Evolutionary conservation across 2,888 invertebrate genomes (phyloP).

Genomic region (Mythimna loreyi): DNA sequence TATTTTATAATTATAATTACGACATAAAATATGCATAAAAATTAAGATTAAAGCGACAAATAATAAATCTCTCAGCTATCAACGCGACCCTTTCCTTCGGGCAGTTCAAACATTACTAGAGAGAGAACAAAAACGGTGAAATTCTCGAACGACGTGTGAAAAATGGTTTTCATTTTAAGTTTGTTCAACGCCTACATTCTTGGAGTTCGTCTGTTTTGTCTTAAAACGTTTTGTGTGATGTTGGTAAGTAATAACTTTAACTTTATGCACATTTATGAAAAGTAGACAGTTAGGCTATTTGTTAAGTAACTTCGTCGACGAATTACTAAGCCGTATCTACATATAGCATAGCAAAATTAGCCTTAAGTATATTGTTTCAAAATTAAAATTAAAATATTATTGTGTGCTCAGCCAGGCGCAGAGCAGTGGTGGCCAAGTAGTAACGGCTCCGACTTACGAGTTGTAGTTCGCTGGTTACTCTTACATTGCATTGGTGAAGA

Average conservation of each 20-base stretch:
- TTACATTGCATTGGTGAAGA: too few species aligned
- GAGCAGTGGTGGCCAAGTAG: too few species aligned
- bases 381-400: too few species aligned
- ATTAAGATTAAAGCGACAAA: background rate
- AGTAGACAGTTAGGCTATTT: background rate
- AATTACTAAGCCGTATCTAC: too few species aligned
- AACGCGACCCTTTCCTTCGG: slow-evolving; percentile 42
- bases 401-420: too few species aligned
- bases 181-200: slow-evolving; percentile 70
- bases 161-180: slow-evolving; percentile 76
- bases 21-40: background rate
- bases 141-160: slow-evolving; percentile 78
- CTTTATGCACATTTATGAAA: background rate
- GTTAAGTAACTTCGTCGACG: background rate
- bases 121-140: slow-evolving; percentile 71
- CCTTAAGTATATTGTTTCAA: too few species aligned
- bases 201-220: slow-evolving; percentile 57
- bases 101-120: slow-evolving; percentile 59
- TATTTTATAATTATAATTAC: too few species aligned
- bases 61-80: slow-evolving; percentile 41
- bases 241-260: background rate
- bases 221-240: slow-evolving; percentile 28
- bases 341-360: too few species aligned
- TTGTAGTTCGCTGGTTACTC: too few species aligned
- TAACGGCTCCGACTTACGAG: too few species aligned